Evolutionary conservation across 2,888 invertebrate species (phyloP).

Genomic region (Synanthedon myopaeformis): DNA sequence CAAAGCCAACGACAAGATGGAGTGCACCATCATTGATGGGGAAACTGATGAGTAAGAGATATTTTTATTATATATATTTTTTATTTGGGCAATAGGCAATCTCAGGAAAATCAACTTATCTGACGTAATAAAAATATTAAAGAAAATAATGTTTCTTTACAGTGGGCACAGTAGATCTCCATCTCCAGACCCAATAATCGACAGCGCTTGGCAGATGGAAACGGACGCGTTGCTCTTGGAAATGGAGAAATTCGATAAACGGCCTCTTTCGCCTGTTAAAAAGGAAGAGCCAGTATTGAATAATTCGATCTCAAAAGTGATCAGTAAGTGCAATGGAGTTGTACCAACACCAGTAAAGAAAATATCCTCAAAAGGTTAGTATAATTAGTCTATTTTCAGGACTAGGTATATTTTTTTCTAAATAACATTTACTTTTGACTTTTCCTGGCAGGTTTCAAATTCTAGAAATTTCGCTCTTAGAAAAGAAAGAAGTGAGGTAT

Average conservation of each 20-base stretch:
- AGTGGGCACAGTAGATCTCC: slow-evolving; percentile 45
- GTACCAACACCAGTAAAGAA: slow-evolving; percentile 34
- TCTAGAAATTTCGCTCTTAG: too few species aligned
- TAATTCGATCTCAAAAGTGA: slow-evolving; percentile 22
- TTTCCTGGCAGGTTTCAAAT: too few species aligned
- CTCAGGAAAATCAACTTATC: too few species aligned
- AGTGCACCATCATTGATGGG: slow-evolving; percentile 26
- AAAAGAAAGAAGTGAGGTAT: too few species aligned
- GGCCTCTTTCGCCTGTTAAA: slow-evolving; percentile 4
- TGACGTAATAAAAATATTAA: background rate
- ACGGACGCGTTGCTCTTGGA: slow-evolving; percentile 31
- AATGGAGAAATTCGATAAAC: slow-evolving; percentile 26
- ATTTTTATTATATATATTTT: background rate
- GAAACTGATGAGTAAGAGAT: slow-evolving; percentile 48
- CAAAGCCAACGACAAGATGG: slow-evolving; percentile 28
- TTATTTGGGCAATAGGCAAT: too few species aligned
- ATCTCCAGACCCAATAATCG: slow-evolving; percentile 31
- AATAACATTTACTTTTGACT: too few species aligned
- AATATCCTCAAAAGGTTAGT: slow-evolving; percentile 33
- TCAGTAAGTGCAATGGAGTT: slow-evolving; percentile 36
- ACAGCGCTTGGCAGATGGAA: slow-evolving; percentile 47
- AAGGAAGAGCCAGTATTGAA: slow-evolving; percentile 11
- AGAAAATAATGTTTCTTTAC: slow-evolving; percentile 5
- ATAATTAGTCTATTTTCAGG: background rate
- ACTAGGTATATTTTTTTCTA: too few species aligned